Conservation (phyloP, 2,113 vertebrate genomes). For the Corydoras maculifer region DNA sequence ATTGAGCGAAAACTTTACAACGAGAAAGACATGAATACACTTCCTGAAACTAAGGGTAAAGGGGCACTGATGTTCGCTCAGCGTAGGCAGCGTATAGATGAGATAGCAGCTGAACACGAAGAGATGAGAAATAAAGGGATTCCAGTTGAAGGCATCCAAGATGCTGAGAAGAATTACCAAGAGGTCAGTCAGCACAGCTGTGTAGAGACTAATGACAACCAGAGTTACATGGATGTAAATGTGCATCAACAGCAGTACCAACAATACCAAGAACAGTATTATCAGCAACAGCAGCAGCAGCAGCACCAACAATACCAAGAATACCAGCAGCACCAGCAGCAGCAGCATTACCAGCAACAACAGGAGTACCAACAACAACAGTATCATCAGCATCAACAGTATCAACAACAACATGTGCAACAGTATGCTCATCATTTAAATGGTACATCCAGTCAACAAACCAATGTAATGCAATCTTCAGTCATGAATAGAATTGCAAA, state of each 20-base stretch:
- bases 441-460: slow-evolving; percentile 65
- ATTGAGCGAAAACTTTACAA: slow-evolving; percentile 74
- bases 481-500: slow-evolving; percentile 77
- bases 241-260: slow-evolving; percentile 58
- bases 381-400: slow-evolving; percentile 43
- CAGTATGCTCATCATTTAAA: slow-evolving; percentile 62
- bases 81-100: slow-evolving; percentile 85
- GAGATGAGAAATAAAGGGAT: slow-evolving; percentile 69
- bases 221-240: slow-evolving; percentile 72
- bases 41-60: slow-evolving; percentile 88
- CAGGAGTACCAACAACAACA: slow-evolving; percentile 51
- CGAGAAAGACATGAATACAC: slow-evolving; percentile 75
- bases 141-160: slow-evolving; percentile 59
- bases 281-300: slow-evolving; percentile 52
- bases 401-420: slow-evolving; percentile 47
- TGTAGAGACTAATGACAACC: slow-evolving; percentile 63
- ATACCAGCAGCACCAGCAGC: slow-evolving; percentile 49
- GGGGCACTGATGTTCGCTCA: slow-evolving; percentile 93
- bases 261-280: slow-evolving; percentile 53
- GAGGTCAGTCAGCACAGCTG: slow-evolving; percentile 52
- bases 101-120: slow-evolving; percentile 86
- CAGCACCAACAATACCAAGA: slow-evolving; percentile 41
- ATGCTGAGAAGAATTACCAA: slow-evolving; percentile 56
- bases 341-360: slow-evolving; percentile 44
- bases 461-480: slow-evolving; percentile 60